A percentile compares a stretch with the other conserved stretches of the same genome.
phyloP scores from a whole-genome alignment of 1,140 invertebrate genomes.

The Luehdorfia chinensis region DNA sequence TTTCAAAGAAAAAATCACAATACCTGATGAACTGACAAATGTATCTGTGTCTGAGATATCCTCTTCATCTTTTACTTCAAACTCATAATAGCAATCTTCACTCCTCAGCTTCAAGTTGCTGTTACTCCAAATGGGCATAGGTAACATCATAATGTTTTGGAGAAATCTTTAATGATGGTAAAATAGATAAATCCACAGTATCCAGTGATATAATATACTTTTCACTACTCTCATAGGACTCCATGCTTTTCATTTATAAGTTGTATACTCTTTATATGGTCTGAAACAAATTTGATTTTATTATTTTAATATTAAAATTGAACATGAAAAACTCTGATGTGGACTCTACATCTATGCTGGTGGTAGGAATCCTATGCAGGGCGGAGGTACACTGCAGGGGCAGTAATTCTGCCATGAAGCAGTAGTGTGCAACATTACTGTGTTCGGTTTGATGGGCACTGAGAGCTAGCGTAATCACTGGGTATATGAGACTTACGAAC shows the following conservation, averaged over 20 bases:
- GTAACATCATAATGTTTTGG: conserved; percentile 7
- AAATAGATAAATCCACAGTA: conserved; percentile 19
- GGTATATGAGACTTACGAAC: too few relatives aligned
- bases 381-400: too few relatives aligned
- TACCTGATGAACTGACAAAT: conserved; percentile 6
- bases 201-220: conserved; percentile 23
- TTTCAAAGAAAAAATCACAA: neutral
- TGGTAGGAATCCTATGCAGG: too few relatives aligned
- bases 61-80: conserved; percentile 18
- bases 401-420: too few relatives aligned
- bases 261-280: too few relatives aligned
- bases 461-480: too few relatives aligned
- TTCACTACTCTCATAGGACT: neutral
- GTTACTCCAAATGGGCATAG: conserved; percentile 19
- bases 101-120: conserved; percentile 11
- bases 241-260: conserved; percentile 18
- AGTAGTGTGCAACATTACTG: too few relatives aligned
- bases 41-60: neutral
- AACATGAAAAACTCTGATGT: too few relatives aligned
- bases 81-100: conserved; percentile 22
- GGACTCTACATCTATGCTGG: too few relatives aligned
- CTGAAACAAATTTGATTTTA: too few relatives aligned
- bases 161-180: conserved; percentile 6
- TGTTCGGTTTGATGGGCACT: too few relatives aligned
- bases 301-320: too few relatives aligned